Evolutionary conservation across 2,888 invertebrate species (phyloP).

Genomic region (Orchesella flavescens): DNA sequence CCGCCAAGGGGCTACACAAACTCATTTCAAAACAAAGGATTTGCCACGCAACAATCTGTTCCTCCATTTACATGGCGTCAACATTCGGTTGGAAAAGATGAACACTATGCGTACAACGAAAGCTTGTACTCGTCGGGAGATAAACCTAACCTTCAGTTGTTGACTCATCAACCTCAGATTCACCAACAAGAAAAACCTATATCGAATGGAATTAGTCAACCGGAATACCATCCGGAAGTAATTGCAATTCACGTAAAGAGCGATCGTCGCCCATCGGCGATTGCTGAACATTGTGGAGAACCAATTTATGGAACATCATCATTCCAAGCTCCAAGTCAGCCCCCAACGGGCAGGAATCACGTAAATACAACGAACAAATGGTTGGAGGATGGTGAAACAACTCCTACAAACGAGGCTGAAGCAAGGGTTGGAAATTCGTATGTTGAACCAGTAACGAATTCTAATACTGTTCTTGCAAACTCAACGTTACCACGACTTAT

Average conservation of each 20-base stretch:
- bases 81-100: slow-evolving; percentile 38
- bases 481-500: slow-evolving; percentile 90
- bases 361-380: slow-evolving; percentile 32
- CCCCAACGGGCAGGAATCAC: slow-evolving; percentile 8
- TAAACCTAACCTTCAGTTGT: slow-evolving; percentile 56
- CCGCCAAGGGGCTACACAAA: slow-evolving; percentile 37
- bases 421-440: slow-evolving; percentile 16
- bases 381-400: slow-evolving; percentile 92
- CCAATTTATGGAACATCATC: slow-evolving; percentile 72
- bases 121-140: slow-evolving; percentile 22
- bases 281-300: slow-evolving; percentile 68
- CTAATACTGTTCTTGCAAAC: slow-evolving; percentile 27
- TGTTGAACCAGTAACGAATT: slow-evolving; percentile 8
- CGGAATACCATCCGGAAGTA: slow-evolving; percentile 74
- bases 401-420: slow-evolving; percentile 85
- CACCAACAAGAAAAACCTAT: slow-evolving; percentile 45
- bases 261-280: slow-evolving; percentile 65
- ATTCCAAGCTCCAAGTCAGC: slow-evolving; percentile 64
- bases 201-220: slow-evolving; percentile 42
- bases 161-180: slow-evolving; percentile 71
- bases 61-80: slow-evolving; percentile 49
- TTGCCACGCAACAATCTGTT: slow-evolving; percentile 27
- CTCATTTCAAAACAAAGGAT: slow-evolving; percentile 32
- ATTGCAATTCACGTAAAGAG: slow-evolving; percentile 75
- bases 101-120: slow-evolving; percentile 34